Evolutionary conservation across 1,140 invertebrate genomes (phyloP).

Genomic region (Tetragnatha versicolor): DNA sequence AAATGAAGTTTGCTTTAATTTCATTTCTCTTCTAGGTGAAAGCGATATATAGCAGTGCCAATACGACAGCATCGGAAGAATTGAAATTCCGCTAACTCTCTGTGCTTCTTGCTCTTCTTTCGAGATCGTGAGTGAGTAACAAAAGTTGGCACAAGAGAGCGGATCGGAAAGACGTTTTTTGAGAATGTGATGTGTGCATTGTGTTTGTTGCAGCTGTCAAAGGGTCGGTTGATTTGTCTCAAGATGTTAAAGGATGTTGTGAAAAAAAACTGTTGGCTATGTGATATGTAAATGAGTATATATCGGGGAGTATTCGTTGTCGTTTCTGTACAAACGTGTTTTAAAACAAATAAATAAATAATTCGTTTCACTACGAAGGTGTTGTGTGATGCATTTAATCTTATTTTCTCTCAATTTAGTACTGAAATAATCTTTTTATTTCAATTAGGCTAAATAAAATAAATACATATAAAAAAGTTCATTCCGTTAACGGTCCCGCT

Average conservation of each 20-base stretch:
- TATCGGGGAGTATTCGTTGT: not conserved
- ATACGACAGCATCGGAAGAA: not conserved
- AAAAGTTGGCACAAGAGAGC: not conserved
- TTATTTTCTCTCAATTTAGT: no score
- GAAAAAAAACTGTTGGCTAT: not conserved
- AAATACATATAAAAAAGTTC: no score
- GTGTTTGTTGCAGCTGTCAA: no score
- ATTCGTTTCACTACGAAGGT: no score
- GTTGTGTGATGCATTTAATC: no score
- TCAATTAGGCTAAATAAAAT: no score
- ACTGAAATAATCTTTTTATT: no score
- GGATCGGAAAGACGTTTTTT: not conserved
- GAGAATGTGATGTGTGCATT: not conserved
- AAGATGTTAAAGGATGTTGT: not conserved
- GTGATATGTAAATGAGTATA: slow-evolving; percentile 11
- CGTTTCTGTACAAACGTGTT: not conserved
- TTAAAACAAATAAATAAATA: not conserved
- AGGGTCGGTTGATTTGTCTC: no score
- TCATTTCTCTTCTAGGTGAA: slow-evolving; percentile 10
- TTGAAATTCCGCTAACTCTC: not conserved
- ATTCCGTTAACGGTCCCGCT: no score
- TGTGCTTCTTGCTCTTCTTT: not conserved
- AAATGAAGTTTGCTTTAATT: not conserved
- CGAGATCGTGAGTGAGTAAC: not conserved
- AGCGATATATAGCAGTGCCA: not conserved